Base-by-base conservation (phyloP, 2,888 invertebrate species). In the Eupeodes luniger region DNA sequence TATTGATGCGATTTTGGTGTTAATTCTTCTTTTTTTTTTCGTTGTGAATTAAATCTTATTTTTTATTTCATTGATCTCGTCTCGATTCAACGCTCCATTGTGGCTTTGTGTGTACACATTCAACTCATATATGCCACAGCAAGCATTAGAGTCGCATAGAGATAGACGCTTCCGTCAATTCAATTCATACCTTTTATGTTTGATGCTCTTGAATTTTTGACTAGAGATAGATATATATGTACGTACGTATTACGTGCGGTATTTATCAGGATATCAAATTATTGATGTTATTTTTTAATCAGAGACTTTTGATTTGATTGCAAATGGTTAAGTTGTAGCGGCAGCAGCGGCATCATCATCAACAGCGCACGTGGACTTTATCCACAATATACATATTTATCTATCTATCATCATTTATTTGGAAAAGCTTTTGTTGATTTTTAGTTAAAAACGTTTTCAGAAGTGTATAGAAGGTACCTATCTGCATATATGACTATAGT, bases 301-400 rank as follows among this genome's bases (percentile, higher is more conserved):
- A 78, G 59, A 55, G 55, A 78, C 64, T 83, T 70, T 83, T 66
- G 78, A 78, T 83, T 66, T 72, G 78, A 83, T 78, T 72, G 83
- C 49, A 66, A 78, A 74, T 12, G 77, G 49, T 77, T 82, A 70
- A 67, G 51, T 49, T 40, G n/a, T 10, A 61, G 7, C 0, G 1
- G 1, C 34, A 36, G 10, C 4, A 11, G 4, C 36, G 16, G 6
- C 40, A 44, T 3, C 16, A 19, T 1, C 19, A 11, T 1, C 9
- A 55, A 4, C 36, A 53, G n/a, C 19, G 61, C 82, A 77, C 70
- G 82, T 82, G 49, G 16, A 49, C 9, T 11, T 27, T 49, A 12
- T 47, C n/a, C 14, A 5, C 6, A 16, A 5, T 16, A n/a, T 34
- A 4, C n/a, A 69, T 69, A 36, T 2, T 1, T 36, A 7, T 27